A percentile compares a stretch with the other conserved stretches of the same genome.
These are phyloP conservation scores for Fregetta grallaria DNA, from an alignment of 2,113 vertebrate species.

Conservation along the genomic window DNA sequence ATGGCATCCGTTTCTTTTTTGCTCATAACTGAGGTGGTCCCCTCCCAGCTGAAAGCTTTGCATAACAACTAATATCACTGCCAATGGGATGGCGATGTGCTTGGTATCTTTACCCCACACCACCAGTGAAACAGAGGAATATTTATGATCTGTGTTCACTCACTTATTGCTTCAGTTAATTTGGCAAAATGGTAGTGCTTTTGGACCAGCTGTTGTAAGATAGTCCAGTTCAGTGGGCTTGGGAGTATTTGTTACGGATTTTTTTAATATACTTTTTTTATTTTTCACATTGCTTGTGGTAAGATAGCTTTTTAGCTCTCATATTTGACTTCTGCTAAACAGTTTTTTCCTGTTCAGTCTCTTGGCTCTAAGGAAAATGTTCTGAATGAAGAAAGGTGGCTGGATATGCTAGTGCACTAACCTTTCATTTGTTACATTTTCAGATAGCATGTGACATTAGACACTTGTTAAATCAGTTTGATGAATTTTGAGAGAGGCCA, in stretches of 20 bases:
- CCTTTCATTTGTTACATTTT: constrained; percentile 15
- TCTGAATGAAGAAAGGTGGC: constrained; percentile 9
- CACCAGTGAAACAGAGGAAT: background rate
- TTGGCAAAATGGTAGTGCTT: background rate
- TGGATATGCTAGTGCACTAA: background rate
- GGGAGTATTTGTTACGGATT: background rate
- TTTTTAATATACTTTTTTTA: background rate
- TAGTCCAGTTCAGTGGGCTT: background rate
- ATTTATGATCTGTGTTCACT: background rate
- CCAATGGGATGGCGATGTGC: background rate
- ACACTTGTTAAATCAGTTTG: constrained; percentile 15
- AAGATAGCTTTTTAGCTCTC: constrained; percentile 10
- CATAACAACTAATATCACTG: background rate
- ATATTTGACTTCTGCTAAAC: background rate
- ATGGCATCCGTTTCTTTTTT: background rate
- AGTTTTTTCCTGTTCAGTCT: constrained; percentile 37
- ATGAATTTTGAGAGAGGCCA: constrained; percentile 32
- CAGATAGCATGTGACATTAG: background rate
- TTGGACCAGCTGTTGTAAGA: background rate
- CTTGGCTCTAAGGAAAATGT: constrained; percentile 20
- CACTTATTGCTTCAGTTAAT: background rate
- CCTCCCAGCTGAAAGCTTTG: constrained; percentile 31
- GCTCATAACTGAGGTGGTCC: background rate
- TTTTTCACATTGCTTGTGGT: background rate
- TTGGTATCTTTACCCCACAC: background rate